These are phyloP conservation scores for Muntiacus reevesi DNA, from an alignment of 2,113 vertebrate species.

Conservation along the genomic window DNA sequence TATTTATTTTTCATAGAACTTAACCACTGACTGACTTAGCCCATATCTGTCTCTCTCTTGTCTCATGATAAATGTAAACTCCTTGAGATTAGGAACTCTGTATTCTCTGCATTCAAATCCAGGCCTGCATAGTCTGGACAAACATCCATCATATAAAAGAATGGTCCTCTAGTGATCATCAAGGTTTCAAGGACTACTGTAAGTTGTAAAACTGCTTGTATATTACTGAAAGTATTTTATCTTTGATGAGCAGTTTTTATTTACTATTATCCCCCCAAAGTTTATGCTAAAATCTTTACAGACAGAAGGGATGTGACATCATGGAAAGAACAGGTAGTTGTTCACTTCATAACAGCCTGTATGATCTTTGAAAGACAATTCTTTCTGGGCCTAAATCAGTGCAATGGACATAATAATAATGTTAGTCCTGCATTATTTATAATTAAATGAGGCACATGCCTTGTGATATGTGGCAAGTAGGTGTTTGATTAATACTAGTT, in stretches of 20 bases:
- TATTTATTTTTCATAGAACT: neutral
- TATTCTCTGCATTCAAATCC: neutral
- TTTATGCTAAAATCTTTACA: neutral
- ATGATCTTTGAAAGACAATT: conserved; percentile 7
- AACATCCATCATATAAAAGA: neutral
- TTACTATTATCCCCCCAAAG: neutral
- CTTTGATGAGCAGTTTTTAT: conserved; percentile 21
- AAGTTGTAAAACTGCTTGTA: neutral
- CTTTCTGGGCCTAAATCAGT: neutral
- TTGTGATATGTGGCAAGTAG: neutral
- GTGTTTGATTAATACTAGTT: conserved; percentile 21
- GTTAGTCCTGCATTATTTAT: neutral
- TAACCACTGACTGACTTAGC: neutral
- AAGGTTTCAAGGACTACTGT: neutral
- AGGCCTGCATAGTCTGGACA: neutral
- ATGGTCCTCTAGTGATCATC: neutral
- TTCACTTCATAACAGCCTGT: neutral
- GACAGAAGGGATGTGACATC: neutral
- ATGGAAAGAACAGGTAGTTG: neutral
- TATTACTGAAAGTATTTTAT: neutral
- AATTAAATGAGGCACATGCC: neutral
- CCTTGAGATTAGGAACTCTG: neutral
- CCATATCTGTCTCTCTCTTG: neutral
- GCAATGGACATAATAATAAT: neutral
- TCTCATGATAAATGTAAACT: neutral